These are phyloP conservation scores for Gallinago media DNA, from an alignment of 2,113 vertebrate genomes.

Conservation along the genomic window DNA sequence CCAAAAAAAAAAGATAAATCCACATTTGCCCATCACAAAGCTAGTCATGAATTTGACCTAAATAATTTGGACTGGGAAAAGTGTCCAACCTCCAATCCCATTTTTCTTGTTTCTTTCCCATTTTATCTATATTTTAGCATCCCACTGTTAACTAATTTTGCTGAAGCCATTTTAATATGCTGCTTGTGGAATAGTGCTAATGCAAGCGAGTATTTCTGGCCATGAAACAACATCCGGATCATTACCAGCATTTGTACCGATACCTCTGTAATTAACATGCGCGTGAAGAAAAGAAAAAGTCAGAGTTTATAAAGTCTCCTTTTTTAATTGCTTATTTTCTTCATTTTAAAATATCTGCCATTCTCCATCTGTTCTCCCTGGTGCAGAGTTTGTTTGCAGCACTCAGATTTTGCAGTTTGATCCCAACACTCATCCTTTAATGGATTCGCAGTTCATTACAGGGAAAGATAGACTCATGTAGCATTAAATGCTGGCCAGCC, in stretches of 20 bases:
- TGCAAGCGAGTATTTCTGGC: conserved; percentile 38
- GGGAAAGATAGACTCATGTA: neutral
- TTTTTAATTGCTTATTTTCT: conserved; percentile 66
- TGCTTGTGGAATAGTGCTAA: conserved; percentile 48
- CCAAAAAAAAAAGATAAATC: neutral
- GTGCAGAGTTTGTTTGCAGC: conserved; percentile 22
- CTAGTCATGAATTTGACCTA: neutral
- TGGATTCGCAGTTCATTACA: conserved; percentile 56
- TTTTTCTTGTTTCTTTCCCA: neutral
- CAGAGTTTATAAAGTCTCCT: conserved; percentile 32
- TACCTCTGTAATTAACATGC: conserved; percentile 49
- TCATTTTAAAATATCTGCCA: conserved; percentile 27
- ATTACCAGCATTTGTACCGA: conserved; percentile 29
- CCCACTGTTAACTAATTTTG: conserved; percentile 26
- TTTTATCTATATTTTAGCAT: conserved; percentile 16
- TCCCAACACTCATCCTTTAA: conserved; percentile 42
- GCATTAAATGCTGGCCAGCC: conserved; percentile 29
- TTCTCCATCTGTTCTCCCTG: conserved; percentile 69
- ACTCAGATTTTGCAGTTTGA: conserved; percentile 49
- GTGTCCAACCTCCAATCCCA: neutral
- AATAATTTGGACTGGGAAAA: neutral
- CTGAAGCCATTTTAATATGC: conserved; percentile 30
- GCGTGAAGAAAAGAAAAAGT: neutral
- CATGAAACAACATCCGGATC: conserved; percentile 40
- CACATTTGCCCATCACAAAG: neutral